Conservation (phyloP, 2,888 invertebrate species). For the Eledone cirrhosa region DNA sequence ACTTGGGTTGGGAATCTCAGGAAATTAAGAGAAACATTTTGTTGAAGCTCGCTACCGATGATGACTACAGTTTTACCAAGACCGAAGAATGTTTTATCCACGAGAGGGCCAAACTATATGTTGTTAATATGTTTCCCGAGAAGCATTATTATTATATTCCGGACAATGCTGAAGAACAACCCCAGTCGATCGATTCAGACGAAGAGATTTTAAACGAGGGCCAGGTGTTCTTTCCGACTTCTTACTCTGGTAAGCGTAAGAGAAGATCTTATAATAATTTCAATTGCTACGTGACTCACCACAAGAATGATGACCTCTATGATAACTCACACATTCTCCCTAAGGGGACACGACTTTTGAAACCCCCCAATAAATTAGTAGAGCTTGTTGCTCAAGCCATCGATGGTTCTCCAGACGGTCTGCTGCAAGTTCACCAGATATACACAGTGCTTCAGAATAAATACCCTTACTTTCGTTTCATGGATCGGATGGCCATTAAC, state of each 20-base stretch:
- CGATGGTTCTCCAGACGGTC: conserved; percentile 55
- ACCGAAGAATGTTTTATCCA: conserved; percentile 53
- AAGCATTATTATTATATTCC: conserved; percentile 41
- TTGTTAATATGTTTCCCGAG: conserved; percentile 46
- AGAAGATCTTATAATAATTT: conserved; percentile 46
- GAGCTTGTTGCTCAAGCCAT: conserved; percentile 58
- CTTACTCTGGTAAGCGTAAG: conserved; percentile 39
- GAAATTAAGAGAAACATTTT: neutral
- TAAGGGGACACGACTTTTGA: conserved; percentile 49
- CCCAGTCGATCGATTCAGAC: neutral
- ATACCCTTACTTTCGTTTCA: conserved; percentile 58
- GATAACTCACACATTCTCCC: conserved; percentile 50
- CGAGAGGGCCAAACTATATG: conserved; percentile 51
- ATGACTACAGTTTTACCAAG: neutral
- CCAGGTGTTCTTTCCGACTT: conserved; percentile 26
- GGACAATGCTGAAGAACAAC: conserved; percentile 27
- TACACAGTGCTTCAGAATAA: conserved; percentile 55
- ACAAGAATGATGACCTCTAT: conserved; percentile 41
- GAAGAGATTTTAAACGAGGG: neutral
- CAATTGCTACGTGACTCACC: conserved; percentile 45
- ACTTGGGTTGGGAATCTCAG: too few species aligned
- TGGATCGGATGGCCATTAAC: conserved; percentile 53
- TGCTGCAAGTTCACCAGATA: conserved; percentile 60
- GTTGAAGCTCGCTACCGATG: neutral
- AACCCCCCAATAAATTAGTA: conserved; percentile 56